Evolutionary conservation across 2,113 vertebrate genomes (phyloP).

Genomic region (Cacatua alba): DNA sequence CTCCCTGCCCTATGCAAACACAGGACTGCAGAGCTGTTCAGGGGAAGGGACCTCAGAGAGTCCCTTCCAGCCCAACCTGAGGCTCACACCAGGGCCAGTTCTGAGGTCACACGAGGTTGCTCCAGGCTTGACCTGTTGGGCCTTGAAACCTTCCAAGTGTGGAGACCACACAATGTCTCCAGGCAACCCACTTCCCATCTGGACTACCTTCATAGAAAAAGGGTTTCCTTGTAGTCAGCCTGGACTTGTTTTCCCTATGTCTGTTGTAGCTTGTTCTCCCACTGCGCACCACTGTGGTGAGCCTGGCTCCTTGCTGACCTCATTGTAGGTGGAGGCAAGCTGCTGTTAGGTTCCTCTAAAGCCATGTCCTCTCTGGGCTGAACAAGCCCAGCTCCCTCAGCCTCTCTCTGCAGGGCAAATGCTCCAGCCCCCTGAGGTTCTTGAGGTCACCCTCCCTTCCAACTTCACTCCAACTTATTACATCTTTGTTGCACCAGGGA

Average conservation of each 20-base stretch:
- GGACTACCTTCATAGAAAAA: not conserved
- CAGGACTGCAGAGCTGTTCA: not conserved
- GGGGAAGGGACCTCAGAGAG: not conserved
- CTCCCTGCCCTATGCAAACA: not conserved
- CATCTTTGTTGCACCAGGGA: not conserved
- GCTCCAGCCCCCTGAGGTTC: not conserved
- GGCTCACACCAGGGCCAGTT: not conserved
- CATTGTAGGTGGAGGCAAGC: not conserved
- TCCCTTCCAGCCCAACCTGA: not conserved
- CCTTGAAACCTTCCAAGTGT: not conserved
- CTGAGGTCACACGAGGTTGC: not conserved
- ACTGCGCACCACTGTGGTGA: not conserved
- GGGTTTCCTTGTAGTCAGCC: not conserved
- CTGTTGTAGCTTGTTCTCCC: not conserved
- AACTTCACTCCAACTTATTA: not conserved
- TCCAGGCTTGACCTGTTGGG: not conserved
- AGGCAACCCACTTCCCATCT: not conserved
- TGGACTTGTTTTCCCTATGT: not conserved
- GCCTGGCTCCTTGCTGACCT: not conserved
- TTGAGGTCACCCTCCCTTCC: not conserved
- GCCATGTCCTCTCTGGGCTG: not conserved
- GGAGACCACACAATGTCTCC: not conserved
- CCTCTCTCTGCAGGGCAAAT: not conserved
- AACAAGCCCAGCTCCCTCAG: not conserved
- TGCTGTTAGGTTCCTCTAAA: not conserved